phyloP scores from a whole-genome alignment of 2,113 vertebrate genomes.

The Perca flavescens region DNA sequence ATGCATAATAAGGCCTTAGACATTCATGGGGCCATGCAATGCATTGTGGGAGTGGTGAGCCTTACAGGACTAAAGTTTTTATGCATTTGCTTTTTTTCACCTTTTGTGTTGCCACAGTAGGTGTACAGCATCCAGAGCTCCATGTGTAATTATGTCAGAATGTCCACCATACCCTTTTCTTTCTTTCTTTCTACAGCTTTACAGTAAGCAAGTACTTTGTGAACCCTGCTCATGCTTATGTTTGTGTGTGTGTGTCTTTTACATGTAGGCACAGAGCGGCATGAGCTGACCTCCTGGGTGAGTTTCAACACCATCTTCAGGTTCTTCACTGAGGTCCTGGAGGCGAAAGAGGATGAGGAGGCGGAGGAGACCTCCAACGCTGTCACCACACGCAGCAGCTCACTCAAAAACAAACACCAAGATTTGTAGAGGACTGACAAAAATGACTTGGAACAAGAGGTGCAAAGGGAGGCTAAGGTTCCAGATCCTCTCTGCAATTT shows the following conservation, averaged over 20 bases:
- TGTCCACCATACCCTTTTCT: not conserved
- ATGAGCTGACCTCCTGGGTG: conserved; percentile 97
- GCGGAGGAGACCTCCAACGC: conserved; percentile 82
- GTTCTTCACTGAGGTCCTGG: conserved; percentile 89
- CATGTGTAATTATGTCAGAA: conserved; percentile 11
- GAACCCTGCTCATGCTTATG: not conserved
- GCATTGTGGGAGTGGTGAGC: conserved; percentile 32
- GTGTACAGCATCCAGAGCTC: not conserved
- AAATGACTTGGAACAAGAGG: conserved; percentile 28
- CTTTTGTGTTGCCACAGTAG: not conserved
- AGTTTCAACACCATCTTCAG: conserved; percentile 95
- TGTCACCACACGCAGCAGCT: conserved; percentile 90
- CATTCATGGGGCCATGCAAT: conserved; percentile 21
- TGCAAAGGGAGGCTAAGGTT: conserved; percentile 38
- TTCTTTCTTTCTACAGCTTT: not conserved
- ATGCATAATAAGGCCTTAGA: conserved; percentile 46
- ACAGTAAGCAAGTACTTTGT: conserved; percentile 17
- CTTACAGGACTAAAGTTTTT: not conserved
- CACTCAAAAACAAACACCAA: conserved; percentile 91
- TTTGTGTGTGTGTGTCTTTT: not conserved
- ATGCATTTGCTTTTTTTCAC: conserved; percentile 13
- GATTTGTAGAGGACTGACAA: conserved; percentile 86
- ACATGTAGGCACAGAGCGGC: conserved; percentile 92
- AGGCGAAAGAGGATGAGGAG: conserved; percentile 86
- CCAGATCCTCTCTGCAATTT: conserved; percentile 19